Base-by-base conservation (phyloP, 2,797 vertebrate genomes). In the Clarias pachynema region DNA sequence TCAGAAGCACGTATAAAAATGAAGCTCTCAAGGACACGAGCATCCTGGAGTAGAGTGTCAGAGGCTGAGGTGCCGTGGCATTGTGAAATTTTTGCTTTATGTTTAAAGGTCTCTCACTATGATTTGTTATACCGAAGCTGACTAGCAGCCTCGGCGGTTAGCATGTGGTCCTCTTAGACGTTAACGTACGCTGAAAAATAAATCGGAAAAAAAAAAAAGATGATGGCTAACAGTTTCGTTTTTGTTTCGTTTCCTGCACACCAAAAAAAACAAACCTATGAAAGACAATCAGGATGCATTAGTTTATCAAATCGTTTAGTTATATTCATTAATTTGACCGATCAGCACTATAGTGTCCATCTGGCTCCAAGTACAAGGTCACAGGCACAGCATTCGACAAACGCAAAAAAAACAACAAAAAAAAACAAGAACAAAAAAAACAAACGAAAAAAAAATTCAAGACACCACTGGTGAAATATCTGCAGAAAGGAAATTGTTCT, bases 381-480 rank as follows among this genome's bases (percentile, higher is more conserved):
- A 96, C 94, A 94, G 95, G 94, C 94, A 95, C 92, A 88, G 93
- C 93, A 92, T 92, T 93, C 87, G 87, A 94, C 91, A 91, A 89
- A 93, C 89, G 88, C 92, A 93, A 95, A 94, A 94, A 96, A 96
- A 97, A 1, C n/a, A 72, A 66, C 96, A 60, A 20, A 37, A 93
- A 95, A 94, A 93, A 96, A 96, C 44, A 94, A 94, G 96, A 96
- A 97, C 10, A 31, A 73, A 73, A 68, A 97, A 62, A 20, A 60
- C 93, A 95, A 94, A 93, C 96, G 96, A 37, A 15, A 74, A 74
- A 89, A 89, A 92, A 95, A 97, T 95, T 92, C 94, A 96, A 96
- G 95, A 96, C 95, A 96, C 94, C 91, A 85, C 95, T 92, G 94
- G 94, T 95, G 94, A 95, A 94, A 95, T 91, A 93, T 93, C 94